Evolutionary conservation across 2,113 vertebrate species (phyloP).

Genomic region (Nothocercus julius): DNA sequence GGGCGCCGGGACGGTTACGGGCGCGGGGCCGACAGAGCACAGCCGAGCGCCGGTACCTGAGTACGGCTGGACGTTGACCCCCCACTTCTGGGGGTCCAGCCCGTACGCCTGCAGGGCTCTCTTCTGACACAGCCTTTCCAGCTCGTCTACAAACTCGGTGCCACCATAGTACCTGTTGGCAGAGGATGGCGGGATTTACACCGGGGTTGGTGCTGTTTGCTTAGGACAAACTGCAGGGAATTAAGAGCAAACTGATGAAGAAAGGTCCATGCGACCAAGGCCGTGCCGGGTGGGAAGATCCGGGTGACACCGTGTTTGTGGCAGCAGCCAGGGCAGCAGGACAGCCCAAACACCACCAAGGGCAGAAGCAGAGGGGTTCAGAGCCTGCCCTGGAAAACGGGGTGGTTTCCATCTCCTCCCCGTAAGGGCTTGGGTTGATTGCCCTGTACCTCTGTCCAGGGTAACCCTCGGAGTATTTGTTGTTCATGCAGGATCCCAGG

Average conservation of each 20-base stretch:
- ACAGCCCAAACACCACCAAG: not conserved
- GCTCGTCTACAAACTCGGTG: constrained; percentile 90
- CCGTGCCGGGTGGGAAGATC: not conserved
- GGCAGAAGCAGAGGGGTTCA: not conserved
- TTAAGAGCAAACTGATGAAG: not conserved
- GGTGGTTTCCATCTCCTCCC: not conserved
- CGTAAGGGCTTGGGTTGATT: not conserved
- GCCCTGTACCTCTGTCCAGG: constrained; percentile 90
- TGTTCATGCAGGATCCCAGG: constrained; percentile 97
- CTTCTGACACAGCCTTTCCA: constrained; percentile 94
- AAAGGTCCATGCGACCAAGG: not conserved
- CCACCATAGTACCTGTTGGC: constrained; percentile 90
- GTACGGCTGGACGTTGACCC: constrained; percentile 95
- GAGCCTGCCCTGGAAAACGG: not conserved
- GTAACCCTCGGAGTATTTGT: constrained; percentile 98
- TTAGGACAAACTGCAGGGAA: not conserved
- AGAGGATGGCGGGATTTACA: not conserved
- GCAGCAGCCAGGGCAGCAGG: not conserved
- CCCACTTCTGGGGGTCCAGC: constrained; percentile 90
- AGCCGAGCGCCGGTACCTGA: constrained; percentile 81
- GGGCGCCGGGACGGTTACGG: not conserved
- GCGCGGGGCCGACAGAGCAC: fast-evolving
- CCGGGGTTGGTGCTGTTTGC: not conserved
- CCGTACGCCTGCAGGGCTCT: constrained; percentile 86
- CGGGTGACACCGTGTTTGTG: fast-evolving